Conservation (phyloP, 2,113 vertebrate species). For the Colossoma macropomum region DNA sequence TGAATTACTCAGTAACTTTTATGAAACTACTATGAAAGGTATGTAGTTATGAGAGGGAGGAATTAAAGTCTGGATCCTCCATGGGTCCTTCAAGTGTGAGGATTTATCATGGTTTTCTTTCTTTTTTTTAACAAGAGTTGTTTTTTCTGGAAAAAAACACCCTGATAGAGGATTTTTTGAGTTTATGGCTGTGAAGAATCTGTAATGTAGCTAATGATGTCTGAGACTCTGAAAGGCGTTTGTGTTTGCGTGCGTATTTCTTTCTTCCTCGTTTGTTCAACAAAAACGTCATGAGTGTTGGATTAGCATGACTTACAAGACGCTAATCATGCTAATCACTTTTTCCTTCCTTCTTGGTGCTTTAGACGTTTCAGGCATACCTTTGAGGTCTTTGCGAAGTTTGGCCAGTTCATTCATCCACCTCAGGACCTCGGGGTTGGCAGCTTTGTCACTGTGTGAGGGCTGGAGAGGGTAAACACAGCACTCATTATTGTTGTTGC, state of each 20-base stretch:
- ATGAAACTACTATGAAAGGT: too few species aligned
- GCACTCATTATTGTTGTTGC: conserved; percentile 24
- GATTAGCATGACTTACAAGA: conserved; percentile 42
- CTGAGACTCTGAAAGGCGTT: conserved; percentile 3
- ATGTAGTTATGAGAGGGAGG: too few species aligned
- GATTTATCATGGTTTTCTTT: not conserved
- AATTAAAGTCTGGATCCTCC: too few species aligned
- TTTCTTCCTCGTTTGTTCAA: not conserved
- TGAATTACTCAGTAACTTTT: too few species aligned
- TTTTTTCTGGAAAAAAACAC: not conserved
- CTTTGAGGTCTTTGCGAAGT: conserved; percentile 95
- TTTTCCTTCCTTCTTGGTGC: conserved; percentile 6
- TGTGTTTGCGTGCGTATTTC: not conserved
- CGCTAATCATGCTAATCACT: conserved; percentile 32
- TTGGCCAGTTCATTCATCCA: conserved; percentile 96
- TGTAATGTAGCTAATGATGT: conserved; percentile 1
- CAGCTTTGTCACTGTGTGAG: conserved; percentile 94
- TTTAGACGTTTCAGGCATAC: conserved; percentile 67
- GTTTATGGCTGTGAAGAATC: not conserved
- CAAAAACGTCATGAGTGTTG: conserved; percentile 44
- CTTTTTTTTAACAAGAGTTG: not conserved
- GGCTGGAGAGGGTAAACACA: conserved; percentile 78
- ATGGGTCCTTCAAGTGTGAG: too few species aligned
- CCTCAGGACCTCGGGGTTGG: conserved; percentile 91
- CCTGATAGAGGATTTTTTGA: not conserved